Evolutionary conservation across 2,113 vertebrate species (phyloP).

Genomic region (Camelus dromedarius): DNA sequence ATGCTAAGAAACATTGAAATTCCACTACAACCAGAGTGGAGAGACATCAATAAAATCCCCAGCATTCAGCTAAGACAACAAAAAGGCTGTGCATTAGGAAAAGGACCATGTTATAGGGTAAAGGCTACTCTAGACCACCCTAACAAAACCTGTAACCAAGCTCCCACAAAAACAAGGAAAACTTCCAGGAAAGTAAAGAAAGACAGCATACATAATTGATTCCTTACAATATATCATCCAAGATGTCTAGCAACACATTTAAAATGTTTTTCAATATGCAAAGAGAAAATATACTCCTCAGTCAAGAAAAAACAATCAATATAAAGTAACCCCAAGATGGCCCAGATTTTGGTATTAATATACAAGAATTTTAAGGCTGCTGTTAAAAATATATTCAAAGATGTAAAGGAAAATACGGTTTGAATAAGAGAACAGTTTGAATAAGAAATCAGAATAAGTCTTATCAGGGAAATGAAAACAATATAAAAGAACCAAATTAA

Average conservation of each 20-base stretch:
- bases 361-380: background rate
- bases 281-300: background rate
- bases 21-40: background rate
- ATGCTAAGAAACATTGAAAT: background rate
- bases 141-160: constrained; percentile 11
- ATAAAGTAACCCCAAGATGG: background rate
- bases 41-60: constrained; percentile 9
- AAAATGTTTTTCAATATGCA: background rate
- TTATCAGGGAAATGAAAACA: constrained; percentile 34
- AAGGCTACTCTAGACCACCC: background rate
- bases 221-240: background rate
- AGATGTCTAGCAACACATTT: background rate
- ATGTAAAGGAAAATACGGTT: constrained; percentile 34
- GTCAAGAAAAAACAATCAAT: background rate
- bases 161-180: background rate
- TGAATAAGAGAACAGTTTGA: constrained; percentile 1
- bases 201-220: constrained; percentile 3
- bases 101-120: background rate
- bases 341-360: background rate
- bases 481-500: constrained; percentile 3
- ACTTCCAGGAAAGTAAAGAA: background rate
- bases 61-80: constrained; percentile 11
- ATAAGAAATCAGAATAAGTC: background rate
- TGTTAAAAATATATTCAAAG: constrained; percentile 42
- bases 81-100: background rate